Conservation (phyloP, 2,113 vertebrate species). For the Ursus arctos region DNA sequence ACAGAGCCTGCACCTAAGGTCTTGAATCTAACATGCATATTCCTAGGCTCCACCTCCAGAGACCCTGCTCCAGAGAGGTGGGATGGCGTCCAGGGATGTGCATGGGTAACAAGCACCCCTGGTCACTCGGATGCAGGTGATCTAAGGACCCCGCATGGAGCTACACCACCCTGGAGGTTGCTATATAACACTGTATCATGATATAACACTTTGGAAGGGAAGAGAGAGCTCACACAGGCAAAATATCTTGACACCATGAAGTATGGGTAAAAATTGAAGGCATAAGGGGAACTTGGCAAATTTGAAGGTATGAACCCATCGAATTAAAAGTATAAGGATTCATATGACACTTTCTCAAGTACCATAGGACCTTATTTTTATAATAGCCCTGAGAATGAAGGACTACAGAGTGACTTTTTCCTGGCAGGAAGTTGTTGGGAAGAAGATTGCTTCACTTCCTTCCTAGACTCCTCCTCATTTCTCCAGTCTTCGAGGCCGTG, state of each 20-base stretch:
- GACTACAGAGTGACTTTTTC: neutral
- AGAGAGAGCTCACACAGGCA: neutral
- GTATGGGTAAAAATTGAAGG: neutral
- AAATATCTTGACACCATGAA: neutral
- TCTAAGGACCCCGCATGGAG: neutral
- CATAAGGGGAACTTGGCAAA: neutral
- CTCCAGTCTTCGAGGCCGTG: neutral
- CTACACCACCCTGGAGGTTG: neutral
- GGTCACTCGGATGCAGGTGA: neutral
- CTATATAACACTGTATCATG: too few species aligned
- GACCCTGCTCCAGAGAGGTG: neutral
- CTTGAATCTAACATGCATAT: neutral
- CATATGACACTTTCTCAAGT: neutral
- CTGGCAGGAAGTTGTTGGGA: neutral
- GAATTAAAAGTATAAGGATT: slow-evolving; percentile 12
- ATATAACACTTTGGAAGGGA: neutral
- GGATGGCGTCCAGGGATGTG: neutral
- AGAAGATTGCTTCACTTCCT: neutral
- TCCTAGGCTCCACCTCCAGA: neutral
- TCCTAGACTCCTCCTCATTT: neutral
- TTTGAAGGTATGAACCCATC: neutral
- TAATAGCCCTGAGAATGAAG: neutral
- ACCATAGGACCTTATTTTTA: neutral
- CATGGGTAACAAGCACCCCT: neutral
- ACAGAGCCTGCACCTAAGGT: neutral